These are phyloP conservation scores for Dione vanillae DNA, from an alignment of 2,888 invertebrate genomes.

Conservation along the genomic window DNA sequence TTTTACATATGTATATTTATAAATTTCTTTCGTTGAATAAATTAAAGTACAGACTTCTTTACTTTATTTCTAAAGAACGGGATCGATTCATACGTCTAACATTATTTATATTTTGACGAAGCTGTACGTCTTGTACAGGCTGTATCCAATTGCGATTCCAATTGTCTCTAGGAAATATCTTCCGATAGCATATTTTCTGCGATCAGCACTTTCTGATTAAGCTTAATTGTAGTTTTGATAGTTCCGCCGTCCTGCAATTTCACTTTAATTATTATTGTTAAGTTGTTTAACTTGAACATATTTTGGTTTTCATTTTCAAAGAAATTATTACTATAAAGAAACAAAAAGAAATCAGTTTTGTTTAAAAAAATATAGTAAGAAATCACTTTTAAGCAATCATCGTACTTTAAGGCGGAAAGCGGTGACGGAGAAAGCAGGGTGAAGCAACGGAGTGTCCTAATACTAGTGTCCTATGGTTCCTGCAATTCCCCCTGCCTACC, in stretches of 20 bases:
- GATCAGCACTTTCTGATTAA: conserved; percentile 37
- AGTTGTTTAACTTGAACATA: background rate
- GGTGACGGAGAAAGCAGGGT: too few species aligned
- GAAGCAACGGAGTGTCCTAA: too few species aligned
- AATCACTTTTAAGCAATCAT: too few species aligned
- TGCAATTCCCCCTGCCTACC: too few species aligned
- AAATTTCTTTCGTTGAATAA: too few species aligned
- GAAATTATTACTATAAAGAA: background rate
- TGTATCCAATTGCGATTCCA: conserved; percentile 24
- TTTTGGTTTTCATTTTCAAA: background rate
- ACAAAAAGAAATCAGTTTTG: too few species aligned
- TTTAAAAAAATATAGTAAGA: too few species aligned
- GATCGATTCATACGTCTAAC: too few species aligned
- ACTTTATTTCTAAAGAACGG: too few species aligned
- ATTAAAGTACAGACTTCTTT: background rate
- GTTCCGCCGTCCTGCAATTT: conserved; percentile 27
- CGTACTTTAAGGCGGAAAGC: too few species aligned
- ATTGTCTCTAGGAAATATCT: conserved; percentile 30
- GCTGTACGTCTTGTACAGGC: conserved; percentile 14
- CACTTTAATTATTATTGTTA: conserved; percentile 11
- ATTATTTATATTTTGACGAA: background rate
- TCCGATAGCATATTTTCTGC: conserved; percentile 34
- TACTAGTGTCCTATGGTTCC: too few species aligned
- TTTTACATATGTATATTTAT: too few species aligned
- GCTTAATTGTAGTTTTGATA: conserved; percentile 38